phyloP scores from a whole-genome alignment of 2,888 invertebrate genomes.

The Oxycera nigricornis region DNA sequence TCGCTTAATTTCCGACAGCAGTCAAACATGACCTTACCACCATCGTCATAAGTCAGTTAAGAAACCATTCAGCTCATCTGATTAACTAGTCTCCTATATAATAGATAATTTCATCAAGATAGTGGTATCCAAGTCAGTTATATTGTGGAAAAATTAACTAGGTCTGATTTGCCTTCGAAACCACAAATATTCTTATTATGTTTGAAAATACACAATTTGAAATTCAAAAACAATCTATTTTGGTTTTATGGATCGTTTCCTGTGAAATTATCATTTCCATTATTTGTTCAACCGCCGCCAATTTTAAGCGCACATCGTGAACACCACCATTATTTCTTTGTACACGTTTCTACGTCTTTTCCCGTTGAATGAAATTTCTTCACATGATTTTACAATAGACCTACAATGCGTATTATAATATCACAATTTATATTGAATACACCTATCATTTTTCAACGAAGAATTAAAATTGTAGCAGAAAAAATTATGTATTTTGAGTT shows the following conservation, averaged over 20 bases:
- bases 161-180: not conserved
- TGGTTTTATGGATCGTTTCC: slow-evolving; percentile 45
- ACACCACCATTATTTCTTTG: not conserved
- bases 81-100: not conserved
- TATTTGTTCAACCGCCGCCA: slow-evolving; percentile 8
- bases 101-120: slow-evolving; percentile 4
- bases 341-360: not conserved
- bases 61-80: not conserved
- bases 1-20: not conserved
- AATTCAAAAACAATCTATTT: slow-evolving; percentile 37
- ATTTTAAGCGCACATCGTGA: not conserved
- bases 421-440: slow-evolving; percentile 9
- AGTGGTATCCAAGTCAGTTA: not conserved
- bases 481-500: not conserved
- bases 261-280: slow-evolving; percentile 21
- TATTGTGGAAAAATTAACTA: slow-evolving; percentile 22
- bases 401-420: slow-evolving; percentile 7
- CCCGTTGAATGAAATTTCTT: slow-evolving; percentile 2
- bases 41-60: not conserved
- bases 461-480: not conserved
- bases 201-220: slow-evolving; percentile 3
- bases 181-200: slow-evolving; percentile 21
- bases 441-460: slow-evolving; percentile 4
- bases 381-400: slow-evolving; percentile 2
- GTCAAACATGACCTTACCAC: not conserved